Base-by-base conservation (phyloP, 1,140 invertebrate species). In the Antheraea mylitta region DNA sequence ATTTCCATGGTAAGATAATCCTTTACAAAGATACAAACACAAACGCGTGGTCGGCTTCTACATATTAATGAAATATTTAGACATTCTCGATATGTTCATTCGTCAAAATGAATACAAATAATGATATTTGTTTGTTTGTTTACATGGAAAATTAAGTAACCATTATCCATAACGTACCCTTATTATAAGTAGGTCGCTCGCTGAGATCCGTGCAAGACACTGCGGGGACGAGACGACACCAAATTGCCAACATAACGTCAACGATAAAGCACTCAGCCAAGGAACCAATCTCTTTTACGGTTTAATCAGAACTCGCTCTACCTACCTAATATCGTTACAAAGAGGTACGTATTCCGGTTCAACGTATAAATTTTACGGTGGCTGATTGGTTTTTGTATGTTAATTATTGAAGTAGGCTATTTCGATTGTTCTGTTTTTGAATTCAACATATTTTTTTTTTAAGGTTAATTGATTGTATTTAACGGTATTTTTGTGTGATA, bases 221-320 rank as follows among this genome's bases (percentile, higher is more conserved):
- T 71, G 71, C 64, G 70, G 69, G 69, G 70, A 66, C 58, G 62
- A 68, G 80, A 73, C 69, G 76, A 75, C 76, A 81, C 75, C 71
- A 76, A 81, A 84, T 83, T 83, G 77, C 80, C 80, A 71, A 75
- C 82, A 76, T 86, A 80, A 82, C 79, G 80, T 78, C 83, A 78
- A 75, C 82, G 80, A 85, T 85, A 85, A 85, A 84, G 75, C 80
- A 81, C 80, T 82, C 81, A 76, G 74, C 74, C 80, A 71, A 77
- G 76, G 75, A 83, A 85, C 85, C 85, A 87, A 87, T 87, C 83
- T 82, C 81, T 83, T 87, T 87, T 85, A 87, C 81, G 81, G 83
- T 83, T 83, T 85, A 85, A 87, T 87, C 82, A 87, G 84, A 82
- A 79, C 77, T 78, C 71, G 71, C 79, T 74, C 72, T 76, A 72